phyloP scores from a whole-genome alignment of 53 echinoderm and acorn worm species.

The Hippasteria phrygiana region DNA sequence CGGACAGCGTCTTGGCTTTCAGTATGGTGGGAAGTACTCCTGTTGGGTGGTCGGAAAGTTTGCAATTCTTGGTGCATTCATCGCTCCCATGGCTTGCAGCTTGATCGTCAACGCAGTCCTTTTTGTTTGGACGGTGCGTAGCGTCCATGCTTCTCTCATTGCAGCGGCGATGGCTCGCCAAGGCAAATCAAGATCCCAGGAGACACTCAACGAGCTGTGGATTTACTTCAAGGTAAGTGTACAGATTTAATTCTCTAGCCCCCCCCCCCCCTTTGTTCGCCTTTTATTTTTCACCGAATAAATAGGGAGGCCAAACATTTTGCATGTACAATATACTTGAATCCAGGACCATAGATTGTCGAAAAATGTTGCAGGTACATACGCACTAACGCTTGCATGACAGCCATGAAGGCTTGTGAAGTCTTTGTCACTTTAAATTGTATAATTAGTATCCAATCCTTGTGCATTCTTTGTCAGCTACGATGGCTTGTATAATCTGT shows the following conservation, averaged over 20 bases:
- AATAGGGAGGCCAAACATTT: too few species aligned
- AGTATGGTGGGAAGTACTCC: background rate
- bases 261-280: too few species aligned
- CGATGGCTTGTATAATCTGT: too few species aligned
- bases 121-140: conserved; percentile 5
- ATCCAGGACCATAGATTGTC: too few species aligned
- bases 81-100: background rate
- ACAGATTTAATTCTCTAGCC: too few species aligned
- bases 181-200: background rate
- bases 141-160: background rate
- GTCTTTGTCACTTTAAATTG: too few species aligned
- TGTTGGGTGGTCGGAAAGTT: background rate
- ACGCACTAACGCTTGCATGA: too few species aligned
- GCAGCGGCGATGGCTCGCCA: background rate
- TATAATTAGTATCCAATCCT: too few species aligned
- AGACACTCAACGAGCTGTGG: background rate
- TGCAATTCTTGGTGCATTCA: background rate
- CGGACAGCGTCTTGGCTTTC: background rate
- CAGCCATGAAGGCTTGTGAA: too few species aligned
- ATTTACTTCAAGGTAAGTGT: conserved; percentile 4
- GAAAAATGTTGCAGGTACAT: too few species aligned
- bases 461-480: too few species aligned
- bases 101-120: background rate
- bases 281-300: background rate
- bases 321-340: too few species aligned